Conservation (phyloP, 2,797 vertebrate species). For the Pangasius mekongensis region DNA sequence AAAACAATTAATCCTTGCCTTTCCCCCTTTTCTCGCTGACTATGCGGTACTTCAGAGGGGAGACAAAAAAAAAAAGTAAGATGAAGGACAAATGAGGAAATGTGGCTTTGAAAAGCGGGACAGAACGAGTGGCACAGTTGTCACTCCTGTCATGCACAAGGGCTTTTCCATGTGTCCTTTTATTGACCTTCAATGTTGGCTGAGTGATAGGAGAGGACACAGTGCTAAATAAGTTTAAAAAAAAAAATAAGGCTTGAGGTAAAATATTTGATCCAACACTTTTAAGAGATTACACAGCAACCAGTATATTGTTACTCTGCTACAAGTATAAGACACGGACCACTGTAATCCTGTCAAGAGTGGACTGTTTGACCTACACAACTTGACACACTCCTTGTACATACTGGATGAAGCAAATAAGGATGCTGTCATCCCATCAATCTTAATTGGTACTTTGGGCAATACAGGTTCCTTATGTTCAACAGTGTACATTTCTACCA, state of each 20-base stretch:
- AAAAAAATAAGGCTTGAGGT: background rate
- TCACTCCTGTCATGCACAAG: background rate
- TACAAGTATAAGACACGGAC: background rate
- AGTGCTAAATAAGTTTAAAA: background rate
- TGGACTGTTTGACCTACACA: background rate
- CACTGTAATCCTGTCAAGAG: background rate
- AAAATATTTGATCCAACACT: background rate
- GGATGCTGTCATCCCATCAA: background rate
- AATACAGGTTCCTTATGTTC: background rate
- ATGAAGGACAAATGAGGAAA: constrained; percentile 31
- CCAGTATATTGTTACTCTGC: background rate
- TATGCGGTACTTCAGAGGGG: constrained; percentile 56
- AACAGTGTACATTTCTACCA: constrained; percentile 13
- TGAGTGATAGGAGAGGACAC: background rate
- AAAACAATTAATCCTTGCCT: constrained; percentile 75
- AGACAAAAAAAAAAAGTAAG: background rate
- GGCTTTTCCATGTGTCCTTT: background rate
- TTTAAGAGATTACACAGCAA: background rate
- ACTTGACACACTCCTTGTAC: background rate
- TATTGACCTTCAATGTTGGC: background rate
- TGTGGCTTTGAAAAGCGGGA: background rate
- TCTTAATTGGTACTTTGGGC: constrained; percentile 40
- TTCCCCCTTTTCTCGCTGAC: constrained; percentile 48
- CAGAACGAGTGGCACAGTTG: background rate
- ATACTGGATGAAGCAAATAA: background rate